phyloP scores from a whole-genome alignment of 1,140 invertebrate species.

The Drosophila repletoides region DNA sequence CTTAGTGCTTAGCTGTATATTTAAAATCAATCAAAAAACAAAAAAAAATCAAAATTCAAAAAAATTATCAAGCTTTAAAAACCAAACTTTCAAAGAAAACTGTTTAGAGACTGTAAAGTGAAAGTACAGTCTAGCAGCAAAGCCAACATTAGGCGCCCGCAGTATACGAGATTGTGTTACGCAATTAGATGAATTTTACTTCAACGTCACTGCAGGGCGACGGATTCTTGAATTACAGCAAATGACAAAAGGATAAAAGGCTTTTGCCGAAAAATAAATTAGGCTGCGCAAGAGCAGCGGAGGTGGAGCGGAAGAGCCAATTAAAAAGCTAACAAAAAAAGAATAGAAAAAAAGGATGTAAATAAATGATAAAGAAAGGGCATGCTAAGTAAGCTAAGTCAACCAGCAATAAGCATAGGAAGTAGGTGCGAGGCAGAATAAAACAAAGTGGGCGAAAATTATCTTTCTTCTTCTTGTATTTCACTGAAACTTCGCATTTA shows the following conservation, averaged over 20 bases:
- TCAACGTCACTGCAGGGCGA: slow-evolving; percentile 12
- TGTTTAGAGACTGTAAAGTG: too few species aligned
- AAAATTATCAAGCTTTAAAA: too few species aligned
- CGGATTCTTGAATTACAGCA: too few species aligned
- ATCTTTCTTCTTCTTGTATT: too few species aligned
- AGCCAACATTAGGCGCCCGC: slow-evolving; percentile 70
- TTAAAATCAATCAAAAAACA: too few species aligned
- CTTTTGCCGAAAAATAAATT: slow-evolving; percentile 60
- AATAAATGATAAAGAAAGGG: slow-evolving; percentile 52
- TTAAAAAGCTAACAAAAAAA: slow-evolving; percentile 61
- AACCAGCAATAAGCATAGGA: slow-evolving; percentile 23
- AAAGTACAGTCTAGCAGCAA: slow-evolving; percentile 43
- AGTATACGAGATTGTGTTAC: slow-evolving; percentile 68
- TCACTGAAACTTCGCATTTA: too few species aligned
- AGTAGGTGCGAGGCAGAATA: background rate
- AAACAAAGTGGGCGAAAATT: background rate
- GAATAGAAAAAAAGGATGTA: slow-evolving; percentile 30
- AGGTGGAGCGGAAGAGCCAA: slow-evolving; percentile 59
- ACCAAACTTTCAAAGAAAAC: too few species aligned
- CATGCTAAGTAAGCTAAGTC: slow-evolving; percentile 33
- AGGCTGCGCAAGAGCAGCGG: slow-evolving; percentile 15
- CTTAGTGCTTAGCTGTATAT: too few species aligned
- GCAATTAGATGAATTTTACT: slow-evolving; percentile 72
- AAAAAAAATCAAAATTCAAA: too few species aligned
- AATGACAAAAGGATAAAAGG: slow-evolving; percentile 77